Conservation (phyloP, 2,113 vertebrate species). For the Nematolebias whitei region DNA sequence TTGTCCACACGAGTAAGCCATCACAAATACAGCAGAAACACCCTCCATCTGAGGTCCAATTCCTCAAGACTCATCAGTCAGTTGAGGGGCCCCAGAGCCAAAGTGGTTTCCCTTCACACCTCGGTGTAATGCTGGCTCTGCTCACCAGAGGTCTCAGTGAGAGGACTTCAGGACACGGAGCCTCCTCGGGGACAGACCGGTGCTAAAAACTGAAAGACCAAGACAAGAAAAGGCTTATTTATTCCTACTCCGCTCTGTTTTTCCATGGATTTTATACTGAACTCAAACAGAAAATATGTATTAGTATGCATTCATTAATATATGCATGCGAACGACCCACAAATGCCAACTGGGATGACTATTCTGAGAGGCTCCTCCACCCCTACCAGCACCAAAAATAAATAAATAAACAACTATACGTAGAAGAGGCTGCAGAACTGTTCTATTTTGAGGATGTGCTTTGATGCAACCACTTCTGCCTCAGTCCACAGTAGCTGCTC, state of each 20-base stretch:
- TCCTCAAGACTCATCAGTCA: conserved; percentile 17
- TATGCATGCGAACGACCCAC: background rate
- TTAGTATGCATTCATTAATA: background rate
- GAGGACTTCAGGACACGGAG: conserved; percentile 55
- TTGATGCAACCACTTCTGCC: background rate
- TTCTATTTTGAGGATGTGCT: background rate
- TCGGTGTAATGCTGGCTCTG: conserved; percentile 57
- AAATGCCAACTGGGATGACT: background rate
- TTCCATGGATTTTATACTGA: conserved; percentile 5
- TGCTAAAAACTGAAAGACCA: conserved; percentile 59
- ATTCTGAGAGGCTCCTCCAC: background rate
- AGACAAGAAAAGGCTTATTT: conserved; percentile 39
- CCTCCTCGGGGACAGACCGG: conserved; percentile 51
- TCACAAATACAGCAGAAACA: conserved; percentile 1
- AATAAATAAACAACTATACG: background rate
- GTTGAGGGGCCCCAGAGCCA: too few species aligned
- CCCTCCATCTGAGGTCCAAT: background rate
- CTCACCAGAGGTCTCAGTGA: conserved; percentile 71
- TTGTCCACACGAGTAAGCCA: background rate
- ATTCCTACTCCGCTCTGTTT: conserved; percentile 37
- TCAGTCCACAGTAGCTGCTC: conserved; percentile 77
- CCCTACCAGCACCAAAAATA: too few species aligned
- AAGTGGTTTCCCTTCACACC: too few species aligned
- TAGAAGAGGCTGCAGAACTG: background rate
- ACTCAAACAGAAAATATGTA: background rate